Evolutionary conservation across 2,888 invertebrate genomes (phyloP), one percentile per base, ranked within the genome.

Genomic region (Drosophila emarginata): DNA sequence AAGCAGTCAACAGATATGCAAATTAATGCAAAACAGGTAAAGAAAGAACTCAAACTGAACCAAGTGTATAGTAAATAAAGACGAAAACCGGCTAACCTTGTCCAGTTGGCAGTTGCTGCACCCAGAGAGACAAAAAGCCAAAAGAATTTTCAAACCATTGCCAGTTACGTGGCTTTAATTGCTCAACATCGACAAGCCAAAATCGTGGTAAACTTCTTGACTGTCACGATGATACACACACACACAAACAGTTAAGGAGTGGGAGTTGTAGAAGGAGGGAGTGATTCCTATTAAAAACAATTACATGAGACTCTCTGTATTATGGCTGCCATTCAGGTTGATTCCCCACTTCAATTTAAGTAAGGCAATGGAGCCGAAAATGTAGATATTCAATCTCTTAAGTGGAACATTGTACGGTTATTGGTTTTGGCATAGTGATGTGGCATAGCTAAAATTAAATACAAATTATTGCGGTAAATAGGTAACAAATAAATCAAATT

Each of bases 111-210:
- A 32, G 11, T 58, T 66, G 75, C 81, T 82, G 81, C 87, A 84
- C 87, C 81, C 81, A 73, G 36, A 45, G 4, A 76, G 78, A 61
- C 78, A 64, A 74, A 86, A 72, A 74, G 9, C 68, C 77, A 67
- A 71, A 74, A 72, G 87, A 82, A 87, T 87, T 83, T 74, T 68
- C 78, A 59, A 82, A 77, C 80, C 80, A 85, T 80, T 78, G 87
- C 74, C 67, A 67, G 72, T 72, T 70, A 86, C 74, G 84, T 81
- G 84, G 85, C 79, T 79, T 72, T 64, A 74, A 79, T 67, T 71
- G 75, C 77, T 63, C 37, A 37, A 54, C 61, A 40, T 66, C 65
- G 67, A 73, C 77, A 70, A 68, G 67, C 71, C 61, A 23, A 50
- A 32, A 36, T 12, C 21, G 14, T 6, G 14, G 60, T 32, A 21